Percentiles rank a stretch among this genome's conserved stretches.
phyloP scores from a whole-genome alignment of 2,888 invertebrate genomes.

The Lycaena phlaeas region DNA sequence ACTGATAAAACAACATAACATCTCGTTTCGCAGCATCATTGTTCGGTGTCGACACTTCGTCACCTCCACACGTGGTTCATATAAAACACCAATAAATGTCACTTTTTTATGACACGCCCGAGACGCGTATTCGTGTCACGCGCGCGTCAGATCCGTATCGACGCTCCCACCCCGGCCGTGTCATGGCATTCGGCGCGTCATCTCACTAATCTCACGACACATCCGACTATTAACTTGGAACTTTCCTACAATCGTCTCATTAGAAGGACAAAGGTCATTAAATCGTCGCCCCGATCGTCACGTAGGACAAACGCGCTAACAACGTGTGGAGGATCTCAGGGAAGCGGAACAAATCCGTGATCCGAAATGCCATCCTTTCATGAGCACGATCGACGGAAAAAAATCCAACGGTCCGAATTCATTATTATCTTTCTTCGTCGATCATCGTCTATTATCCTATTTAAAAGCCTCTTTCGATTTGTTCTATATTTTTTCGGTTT shows the following conservation, averaged over 20 bases:
- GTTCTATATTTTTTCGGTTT: slow-evolving; percentile 64
- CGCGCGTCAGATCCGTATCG: slow-evolving; percentile 63
- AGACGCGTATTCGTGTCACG: slow-evolving; percentile 60
- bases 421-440: slow-evolving; percentile 70
- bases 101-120: slow-evolving; percentile 68
- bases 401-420: slow-evolving; percentile 59
- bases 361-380: slow-evolving; percentile 50
- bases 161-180: slow-evolving; percentile 24
- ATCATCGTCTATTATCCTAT: slow-evolving; percentile 71
- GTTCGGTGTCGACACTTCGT: slow-evolving; percentile 46
- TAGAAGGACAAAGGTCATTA: slow-evolving; percentile 62
- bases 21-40: slow-evolving; percentile 59
- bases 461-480: slow-evolving; percentile 71
- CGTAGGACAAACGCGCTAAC: slow-evolving; percentile 64
- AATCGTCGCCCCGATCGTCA: slow-evolving; percentile 47
- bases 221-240: slow-evolving; percentile 45
- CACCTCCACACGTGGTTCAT: slow-evolving; percentile 64
- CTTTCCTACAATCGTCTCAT: slow-evolving; percentile 62
- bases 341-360: slow-evolving; percentile 65
- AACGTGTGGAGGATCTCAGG: slow-evolving; percentile 64
- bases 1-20: no score
- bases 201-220: slow-evolving; percentile 46
- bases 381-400: slow-evolving; percentile 45
- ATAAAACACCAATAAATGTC: slow-evolving; percentile 71
- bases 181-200: no score